Evolutionary conservation across 2,888 invertebrate species (phyloP).

Genomic region (Crepidodera aurea): DNA sequence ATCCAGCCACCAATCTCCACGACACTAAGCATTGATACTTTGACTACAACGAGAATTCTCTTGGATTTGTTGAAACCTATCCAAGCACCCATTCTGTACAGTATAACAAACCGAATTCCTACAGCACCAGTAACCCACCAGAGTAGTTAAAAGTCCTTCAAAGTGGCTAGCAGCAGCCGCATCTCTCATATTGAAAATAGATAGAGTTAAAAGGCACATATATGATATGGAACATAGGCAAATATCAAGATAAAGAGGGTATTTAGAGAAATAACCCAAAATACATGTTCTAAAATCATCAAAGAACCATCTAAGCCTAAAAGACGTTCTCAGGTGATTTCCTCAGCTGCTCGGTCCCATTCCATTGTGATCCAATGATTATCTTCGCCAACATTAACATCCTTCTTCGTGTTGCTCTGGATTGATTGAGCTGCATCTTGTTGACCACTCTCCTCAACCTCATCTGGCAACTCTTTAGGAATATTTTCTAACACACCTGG

Average conservation of each 20-base stretch:
- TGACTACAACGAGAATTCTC: constrained; percentile 85
- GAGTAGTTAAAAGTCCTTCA: constrained; percentile 90
- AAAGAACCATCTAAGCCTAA: constrained; percentile 96
- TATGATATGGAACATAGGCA: constrained; percentile 95
- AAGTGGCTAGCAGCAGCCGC: constrained; percentile 82
- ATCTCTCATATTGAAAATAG: constrained; percentile 73
- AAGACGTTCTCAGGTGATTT: constrained; percentile 97
- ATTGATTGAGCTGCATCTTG: constrained; percentile 49
- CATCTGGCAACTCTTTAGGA: constrained; percentile 50
- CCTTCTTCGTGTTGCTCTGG: constrained; percentile 55
- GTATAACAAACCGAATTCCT: constrained; percentile 79
- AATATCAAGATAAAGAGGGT: constrained; percentile 96
- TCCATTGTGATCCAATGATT: constrained; percentile 98
- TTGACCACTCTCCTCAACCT: constrained; percentile 50
- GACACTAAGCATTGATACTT: constrained; percentile 93
- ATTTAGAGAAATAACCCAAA: constrained; percentile 98
- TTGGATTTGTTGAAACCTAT: constrained; percentile 82
- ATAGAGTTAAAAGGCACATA: constrained; percentile 88
- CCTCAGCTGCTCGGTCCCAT: constrained; percentile 97
- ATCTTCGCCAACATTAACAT: constrained; percentile 74
- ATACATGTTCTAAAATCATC: constrained; percentile 97
- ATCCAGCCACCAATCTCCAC: constrained; percentile 99
- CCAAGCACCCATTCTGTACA: constrained; percentile 85
- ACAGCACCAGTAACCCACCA: constrained; percentile 94
- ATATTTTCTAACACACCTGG: constrained; percentile 55